phyloP scores from a whole-genome alignment of 2,888 invertebrate genomes.

The Monochamus alternatus region DNA sequence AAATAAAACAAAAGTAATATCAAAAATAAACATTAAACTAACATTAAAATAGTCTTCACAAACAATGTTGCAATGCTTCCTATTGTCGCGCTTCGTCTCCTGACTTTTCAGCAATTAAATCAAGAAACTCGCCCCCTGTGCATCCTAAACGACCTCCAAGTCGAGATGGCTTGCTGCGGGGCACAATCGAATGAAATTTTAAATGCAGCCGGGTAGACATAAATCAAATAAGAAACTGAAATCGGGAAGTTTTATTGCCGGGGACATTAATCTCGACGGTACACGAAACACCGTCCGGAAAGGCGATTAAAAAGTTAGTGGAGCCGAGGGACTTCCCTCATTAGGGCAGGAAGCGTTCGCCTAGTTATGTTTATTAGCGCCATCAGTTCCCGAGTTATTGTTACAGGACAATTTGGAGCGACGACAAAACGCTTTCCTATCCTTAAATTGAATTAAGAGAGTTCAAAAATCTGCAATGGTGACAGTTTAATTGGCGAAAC shows the following conservation, averaged over 20 bases:
- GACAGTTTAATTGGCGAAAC: too few relatives aligned
- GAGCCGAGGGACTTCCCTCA: conserved; percentile 1
- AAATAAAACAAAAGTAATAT: too few relatives aligned
- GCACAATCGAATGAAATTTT: conserved; percentile 7
- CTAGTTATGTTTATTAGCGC: conserved; percentile 17
- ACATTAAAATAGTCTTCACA: too few relatives aligned
- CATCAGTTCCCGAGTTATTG: not conserved
- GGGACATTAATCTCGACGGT: conserved; percentile 21
- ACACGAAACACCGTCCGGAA: conserved; percentile 5
- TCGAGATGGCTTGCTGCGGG: not conserved
- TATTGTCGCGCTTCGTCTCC: too few relatives aligned
- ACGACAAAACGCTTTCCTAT: too few relatives aligned
- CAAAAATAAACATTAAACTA: too few relatives aligned
- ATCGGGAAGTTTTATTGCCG: conserved; percentile 14
- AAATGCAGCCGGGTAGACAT: conserved; percentile 21
- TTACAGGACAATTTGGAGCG: too few relatives aligned
- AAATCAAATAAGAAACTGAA: conserved; percentile 30
- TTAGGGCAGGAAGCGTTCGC: not conserved
- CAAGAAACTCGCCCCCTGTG: too few relatives aligned
- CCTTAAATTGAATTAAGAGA: too few relatives aligned
- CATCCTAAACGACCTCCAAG: not conserved
- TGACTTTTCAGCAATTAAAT: too few relatives aligned
- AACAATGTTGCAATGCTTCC: too few relatives aligned
- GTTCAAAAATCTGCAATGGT: too few relatives aligned
- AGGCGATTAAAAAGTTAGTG: conserved; percentile 28